A percentile compares a stretch with the other conserved stretches of the same genome.
These are phyloP conservation scores for Deilephila elpenor DNA, from an alignment of 2,888 invertebrate species.

Conservation along the genomic window DNA sequence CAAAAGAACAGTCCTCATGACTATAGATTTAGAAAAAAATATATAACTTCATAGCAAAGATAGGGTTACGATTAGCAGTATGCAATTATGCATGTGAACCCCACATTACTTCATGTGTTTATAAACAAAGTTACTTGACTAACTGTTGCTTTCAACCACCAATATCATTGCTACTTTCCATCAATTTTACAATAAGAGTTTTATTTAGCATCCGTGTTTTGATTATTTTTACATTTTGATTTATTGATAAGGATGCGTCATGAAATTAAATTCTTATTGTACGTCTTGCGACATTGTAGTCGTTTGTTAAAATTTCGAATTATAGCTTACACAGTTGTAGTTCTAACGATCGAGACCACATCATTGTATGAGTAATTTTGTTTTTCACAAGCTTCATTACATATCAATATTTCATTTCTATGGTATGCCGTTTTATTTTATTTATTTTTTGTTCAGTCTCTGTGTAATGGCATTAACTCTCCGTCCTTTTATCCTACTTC, in stretches of 20 bases:
- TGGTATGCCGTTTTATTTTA: conserved; percentile 55
- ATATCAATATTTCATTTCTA: not conserved
- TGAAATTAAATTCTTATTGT: conserved; percentile 55
- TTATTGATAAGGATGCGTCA: conserved; percentile 32
- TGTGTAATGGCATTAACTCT: conserved; percentile 60
- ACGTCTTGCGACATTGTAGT: conserved; percentile 38
- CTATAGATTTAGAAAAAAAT: conserved; percentile 74
- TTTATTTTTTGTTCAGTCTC: conserved; percentile 41
- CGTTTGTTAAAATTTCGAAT: conserved; percentile 3
- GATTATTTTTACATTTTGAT: conserved; percentile 9
- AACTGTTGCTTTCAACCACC: conserved; percentile 71
- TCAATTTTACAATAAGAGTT: conserved; percentile 64
- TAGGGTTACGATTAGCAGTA: conserved; percentile 66
- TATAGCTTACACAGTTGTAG: conserved; percentile 16
- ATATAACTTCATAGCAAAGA: conserved; percentile 60
- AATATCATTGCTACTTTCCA: conserved; percentile 57
- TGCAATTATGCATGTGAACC: conserved; percentile 77
- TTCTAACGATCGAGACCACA: not conserved
- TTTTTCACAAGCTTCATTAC: conserved; percentile 6
- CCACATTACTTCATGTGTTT: conserved; percentile 83
- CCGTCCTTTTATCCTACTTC: conserved; percentile 66
- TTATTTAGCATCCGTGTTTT: conserved; percentile 46
- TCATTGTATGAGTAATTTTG: conserved; percentile 2
- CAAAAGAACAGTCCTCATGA: conserved; percentile 83
- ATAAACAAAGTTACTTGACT: conserved; percentile 84